phyloP scores from a whole-genome alignment of 1,140 invertebrate genomes.

The Lepidostoma basale region DNA sequence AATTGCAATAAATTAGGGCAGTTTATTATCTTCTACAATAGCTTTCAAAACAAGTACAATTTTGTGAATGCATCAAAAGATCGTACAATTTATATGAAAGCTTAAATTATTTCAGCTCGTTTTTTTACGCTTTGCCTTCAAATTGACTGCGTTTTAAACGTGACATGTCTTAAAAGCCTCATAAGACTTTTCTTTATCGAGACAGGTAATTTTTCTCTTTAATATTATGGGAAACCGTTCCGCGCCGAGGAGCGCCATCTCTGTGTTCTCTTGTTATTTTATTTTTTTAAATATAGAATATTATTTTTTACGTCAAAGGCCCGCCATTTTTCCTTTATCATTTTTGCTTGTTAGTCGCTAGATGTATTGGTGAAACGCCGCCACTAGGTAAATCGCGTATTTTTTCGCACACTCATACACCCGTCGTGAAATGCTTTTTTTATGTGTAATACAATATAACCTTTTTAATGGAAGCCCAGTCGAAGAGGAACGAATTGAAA shows the following conservation, averaged over 20 bases:
- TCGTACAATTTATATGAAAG: too few species aligned
- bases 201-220: constrained; percentile 22
- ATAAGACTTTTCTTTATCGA: background rate
- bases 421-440: too few species aligned
- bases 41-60: too few species aligned
- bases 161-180: background rate
- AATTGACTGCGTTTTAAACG: too few species aligned
- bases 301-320: constrained; percentile 35
- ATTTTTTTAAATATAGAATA: constrained; percentile 37
- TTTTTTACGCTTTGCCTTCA: too few species aligned
- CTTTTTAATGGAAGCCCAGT: background rate
- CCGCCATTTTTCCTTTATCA: constrained; percentile 30
- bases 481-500: constrained; percentile 9
- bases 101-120: too few species aligned
- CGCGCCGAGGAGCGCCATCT: constrained; percentile 7
- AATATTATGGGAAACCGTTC: constrained; percentile 45
- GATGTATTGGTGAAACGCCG: too few species aligned
- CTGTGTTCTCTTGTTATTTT: constrained; percentile 8
- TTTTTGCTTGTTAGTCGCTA: constrained; percentile 11
- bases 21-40: too few species aligned
- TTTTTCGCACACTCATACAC: background rate
- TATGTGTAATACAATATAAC: constrained; percentile 17
- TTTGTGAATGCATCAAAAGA: too few species aligned
- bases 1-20: too few species aligned
- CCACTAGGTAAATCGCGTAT: too few species aligned